Base-by-base conservation (phyloP, 2,113 vertebrate species). In the Peromyscus polionotus region DNA sequence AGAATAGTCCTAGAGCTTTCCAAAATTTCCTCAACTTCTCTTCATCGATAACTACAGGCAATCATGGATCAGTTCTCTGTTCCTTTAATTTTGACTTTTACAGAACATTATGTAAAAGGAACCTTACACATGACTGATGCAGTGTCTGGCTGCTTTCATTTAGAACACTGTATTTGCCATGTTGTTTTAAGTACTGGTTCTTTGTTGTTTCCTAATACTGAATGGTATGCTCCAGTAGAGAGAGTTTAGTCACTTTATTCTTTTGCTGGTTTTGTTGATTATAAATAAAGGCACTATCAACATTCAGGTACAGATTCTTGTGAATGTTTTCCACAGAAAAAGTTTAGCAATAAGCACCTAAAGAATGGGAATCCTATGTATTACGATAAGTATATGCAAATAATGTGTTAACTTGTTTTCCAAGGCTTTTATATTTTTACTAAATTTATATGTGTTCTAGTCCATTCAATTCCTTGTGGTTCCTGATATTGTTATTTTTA, bases 51-150 rank as follows among this genome's bases (percentile, higher is more conserved):
- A 28, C 63, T 16, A 79, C 8, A 70, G 20, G 42, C 36, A 72
- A 57, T 77, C 39, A 31, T 17, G 0, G 7, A 24, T 45, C 61
- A 54, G 16, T 73, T 92, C 39, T 42, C 75, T 95, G 51, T 84
- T 94, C 19, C 13, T 92, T 88, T 76, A 84, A 54, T 77, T 88
- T 77, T 84, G 42, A 9, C 61, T 84, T 51, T 76, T 63, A 85
- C 16, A n/a, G 39, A 31, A 39, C 57, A 33, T 83, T 65, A 54
- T 7, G 67, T 10, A 59, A 68, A 67, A 51, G 36, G 31, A 39
- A 42, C 88, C 31, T 26, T 20, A 39, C 0, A 14, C 20, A 1
- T 91, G 61, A n/a, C 24, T 72, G 68, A 77, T 36, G 31, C 1
- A 24, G 39, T 28, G 28, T 59, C 16, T 90, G 17, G n/a, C 19